Evolutionary conservation across 2,888 invertebrate genomes (phyloP).

Genomic region (Polymixis lichenea): DNA sequence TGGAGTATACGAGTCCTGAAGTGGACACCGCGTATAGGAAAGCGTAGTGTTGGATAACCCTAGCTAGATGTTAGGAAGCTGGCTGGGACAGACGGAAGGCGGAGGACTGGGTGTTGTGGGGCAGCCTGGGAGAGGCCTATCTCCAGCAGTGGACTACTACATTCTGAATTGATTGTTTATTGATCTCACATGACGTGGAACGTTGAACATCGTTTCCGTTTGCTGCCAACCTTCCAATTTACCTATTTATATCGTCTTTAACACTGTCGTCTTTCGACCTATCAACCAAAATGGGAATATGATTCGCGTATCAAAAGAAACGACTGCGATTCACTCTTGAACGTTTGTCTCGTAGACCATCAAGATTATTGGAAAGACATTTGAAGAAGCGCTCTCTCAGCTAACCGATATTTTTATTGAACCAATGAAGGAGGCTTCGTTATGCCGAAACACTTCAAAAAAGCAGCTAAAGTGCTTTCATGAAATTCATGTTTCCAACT

Average conservation of each 20-base stretch:
- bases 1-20: too few relatives aligned
- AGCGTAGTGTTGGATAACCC: too few relatives aligned
- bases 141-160: too few relatives aligned
- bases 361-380: conserved; percentile 60
- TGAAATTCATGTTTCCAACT: conserved; percentile 62
- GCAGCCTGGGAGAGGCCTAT: too few relatives aligned
- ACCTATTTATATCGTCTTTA: conserved; percentile 65
- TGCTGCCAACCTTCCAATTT: conserved; percentile 67
- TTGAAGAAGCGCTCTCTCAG: conserved; percentile 46
- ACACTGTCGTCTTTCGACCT: conserved; percentile 33
- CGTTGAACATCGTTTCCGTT: conserved; percentile 75
- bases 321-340: conserved; percentile 22
- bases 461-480: conserved; percentile 59
- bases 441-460: conserved; percentile 60
- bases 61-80: too few relatives aligned
- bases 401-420: conserved; percentile 59
- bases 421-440: conserved; percentile 43
- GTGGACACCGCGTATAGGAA: too few relatives aligned
- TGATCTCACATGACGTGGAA: conserved; percentile 77
- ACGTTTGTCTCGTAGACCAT: conserved; percentile 44
- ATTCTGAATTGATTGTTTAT: too few relatives aligned
- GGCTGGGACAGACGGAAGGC: too few relatives aligned
- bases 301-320: conserved; percentile 41
- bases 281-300: conserved; percentile 29
- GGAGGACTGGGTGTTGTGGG: too few relatives aligned